A percentile compares a stretch with the other conserved stretches of the same genome.
Evolutionary conservation across 1,140 invertebrate species (phyloP).

Genomic region (Capitella teleta): DNA sequence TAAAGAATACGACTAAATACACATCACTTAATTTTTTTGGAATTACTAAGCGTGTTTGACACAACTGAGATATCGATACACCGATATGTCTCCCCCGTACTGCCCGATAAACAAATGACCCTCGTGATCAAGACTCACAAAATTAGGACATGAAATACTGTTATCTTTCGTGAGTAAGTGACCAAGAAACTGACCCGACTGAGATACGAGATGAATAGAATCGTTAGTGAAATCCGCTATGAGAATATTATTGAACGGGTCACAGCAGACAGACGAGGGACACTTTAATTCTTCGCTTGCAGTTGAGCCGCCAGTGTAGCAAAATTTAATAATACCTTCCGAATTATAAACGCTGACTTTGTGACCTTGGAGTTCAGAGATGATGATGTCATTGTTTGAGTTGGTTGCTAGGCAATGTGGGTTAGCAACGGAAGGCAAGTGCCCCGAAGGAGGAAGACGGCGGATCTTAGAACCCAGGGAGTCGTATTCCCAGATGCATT

Average conservation of each 20-base stretch:
- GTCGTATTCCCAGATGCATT: not conserved
- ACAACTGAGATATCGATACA: slow-evolving; percentile 3
- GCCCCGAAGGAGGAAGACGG: too few species aligned
- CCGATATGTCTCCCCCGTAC: slow-evolving; percentile 6
- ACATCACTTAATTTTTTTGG: too few species aligned
- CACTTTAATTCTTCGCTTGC: not conserved
- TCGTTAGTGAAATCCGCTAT: slow-evolving; percentile 6
- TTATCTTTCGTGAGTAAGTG: slow-evolving; percentile 1
- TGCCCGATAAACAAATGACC: slow-evolving; percentile 6
- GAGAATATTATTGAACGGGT: slow-evolving; percentile 8
- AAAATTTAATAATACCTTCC: not conserved
- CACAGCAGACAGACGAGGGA: slow-evolving; percentile 6
- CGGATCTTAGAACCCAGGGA: too few species aligned
- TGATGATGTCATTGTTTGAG: not conserved
- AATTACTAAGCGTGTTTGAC: slow-evolving; percentile 5
- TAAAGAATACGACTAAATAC: too few species aligned
- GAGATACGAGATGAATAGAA: slow-evolving; percentile 3
- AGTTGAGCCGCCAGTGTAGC: not conserved
- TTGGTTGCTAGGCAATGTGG: not conserved
- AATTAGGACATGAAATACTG: slow-evolving; percentile 7
- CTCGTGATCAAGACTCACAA: not conserved
- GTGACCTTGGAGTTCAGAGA: not conserved
- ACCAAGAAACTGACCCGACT: slow-evolving; percentile 5
- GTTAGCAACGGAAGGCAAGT: too few species aligned
- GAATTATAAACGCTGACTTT: not conserved